Percentiles rank a stretch among this genome's conserved stretches.
These are phyloP conservation scores for Ophonus ardosiacus DNA, from an alignment of 2,888 invertebrate genomes.

Conservation along the genomic window DNA sequence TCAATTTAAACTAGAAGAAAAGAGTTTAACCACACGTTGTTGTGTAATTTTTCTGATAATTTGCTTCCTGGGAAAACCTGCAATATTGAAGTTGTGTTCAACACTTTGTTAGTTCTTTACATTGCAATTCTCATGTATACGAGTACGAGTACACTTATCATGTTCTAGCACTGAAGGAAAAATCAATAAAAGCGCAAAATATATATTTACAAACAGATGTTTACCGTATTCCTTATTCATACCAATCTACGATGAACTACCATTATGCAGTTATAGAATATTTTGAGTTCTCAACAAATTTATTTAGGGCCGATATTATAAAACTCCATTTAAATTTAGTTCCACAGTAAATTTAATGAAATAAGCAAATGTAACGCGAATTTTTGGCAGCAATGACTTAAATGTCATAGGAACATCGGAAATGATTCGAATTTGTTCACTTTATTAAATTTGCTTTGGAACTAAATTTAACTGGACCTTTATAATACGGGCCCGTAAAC, in stretches of 20 bases:
- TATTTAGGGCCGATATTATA: too few relatives aligned
- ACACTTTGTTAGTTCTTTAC: background rate
- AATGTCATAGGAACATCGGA: too few relatives aligned
- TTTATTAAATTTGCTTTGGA: too few relatives aligned
- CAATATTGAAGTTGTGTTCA: background rate
- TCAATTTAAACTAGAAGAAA: conserved; percentile 5
- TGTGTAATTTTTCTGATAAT: conserved; percentile 14
- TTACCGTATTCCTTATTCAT: background rate
- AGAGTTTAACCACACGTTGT: conserved; percentile 23
- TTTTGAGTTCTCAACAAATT: too few relatives aligned
- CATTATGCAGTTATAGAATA: background rate
- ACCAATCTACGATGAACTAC: background rate
- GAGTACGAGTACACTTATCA: background rate
- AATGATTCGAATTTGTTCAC: too few relatives aligned
- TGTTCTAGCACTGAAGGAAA: background rate
- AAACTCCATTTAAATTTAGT: too few relatives aligned
- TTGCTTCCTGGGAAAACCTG: conserved; percentile 12
- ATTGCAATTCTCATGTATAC: background rate
- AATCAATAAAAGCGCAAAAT: background rate
- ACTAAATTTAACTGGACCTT: too few relatives aligned
- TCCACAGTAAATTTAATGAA: too few relatives aligned
- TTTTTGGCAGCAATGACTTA: too few relatives aligned
- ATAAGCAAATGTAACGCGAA: too few relatives aligned
- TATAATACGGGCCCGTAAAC: too few relatives aligned
- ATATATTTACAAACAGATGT: background rate